Evolutionary conservation across 2,797 vertebrate genomes (phyloP).

Genomic region (Erpetoichthys calabaricus): DNA sequence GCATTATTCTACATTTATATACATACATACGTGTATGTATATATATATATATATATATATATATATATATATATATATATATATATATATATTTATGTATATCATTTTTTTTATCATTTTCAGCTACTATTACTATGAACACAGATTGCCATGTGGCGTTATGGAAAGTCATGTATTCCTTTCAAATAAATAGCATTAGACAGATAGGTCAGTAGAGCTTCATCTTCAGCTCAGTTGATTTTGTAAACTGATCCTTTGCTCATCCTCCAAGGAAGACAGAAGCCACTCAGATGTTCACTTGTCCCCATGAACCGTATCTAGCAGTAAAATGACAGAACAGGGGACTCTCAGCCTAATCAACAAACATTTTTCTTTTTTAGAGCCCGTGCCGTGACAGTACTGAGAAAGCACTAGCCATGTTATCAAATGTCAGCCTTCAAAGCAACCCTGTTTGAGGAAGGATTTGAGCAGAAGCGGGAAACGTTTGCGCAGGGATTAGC

Average conservation of each 20-base stretch:
- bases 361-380: conserved; percentile 38
- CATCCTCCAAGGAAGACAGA: not conserved
- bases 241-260: not conserved
- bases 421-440: conserved; percentile 60
- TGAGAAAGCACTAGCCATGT: conserved; percentile 25
- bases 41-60: too few relatives aligned
- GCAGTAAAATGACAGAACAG: conserved; percentile 12
- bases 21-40: too few relatives aligned
- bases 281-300: not conserved
- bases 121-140: too few relatives aligned
- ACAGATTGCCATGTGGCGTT: too few relatives aligned
- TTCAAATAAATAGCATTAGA: too few relatives aligned
- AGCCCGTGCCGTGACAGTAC: conserved; percentile 17
- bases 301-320: not conserved
- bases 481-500: conserved; percentile 60
- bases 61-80: too few relatives aligned
- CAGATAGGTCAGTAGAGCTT: too few relatives aligned
- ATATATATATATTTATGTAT: too few relatives aligned
- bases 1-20: too few relatives aligned
- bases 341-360: conserved; percentile 26
- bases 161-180: too few relatives aligned
- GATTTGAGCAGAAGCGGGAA: conserved; percentile 51
- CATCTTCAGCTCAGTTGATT: not conserved
- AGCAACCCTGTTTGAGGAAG: conserved; percentile 32
- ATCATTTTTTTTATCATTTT: too few relatives aligned